Conservation (phyloP, 53 echinoderm and acorn worm genomes). For the Actinopyga echinites region DNA sequence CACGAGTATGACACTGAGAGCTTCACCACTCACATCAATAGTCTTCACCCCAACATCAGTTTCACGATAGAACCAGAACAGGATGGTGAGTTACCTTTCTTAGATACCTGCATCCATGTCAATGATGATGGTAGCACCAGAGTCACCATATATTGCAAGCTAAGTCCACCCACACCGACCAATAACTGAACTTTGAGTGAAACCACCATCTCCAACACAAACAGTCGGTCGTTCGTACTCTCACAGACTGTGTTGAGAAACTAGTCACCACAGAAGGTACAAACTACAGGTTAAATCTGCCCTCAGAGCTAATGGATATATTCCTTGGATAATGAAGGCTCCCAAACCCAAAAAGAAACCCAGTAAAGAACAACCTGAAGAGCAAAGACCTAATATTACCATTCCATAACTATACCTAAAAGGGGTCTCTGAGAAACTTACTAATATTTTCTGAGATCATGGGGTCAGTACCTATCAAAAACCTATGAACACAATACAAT, state of each 20-base stretch:
- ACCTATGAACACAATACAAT: too few relatives aligned
- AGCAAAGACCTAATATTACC: too few relatives aligned
- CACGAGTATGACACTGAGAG: background rate
- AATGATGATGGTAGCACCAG: background rate
- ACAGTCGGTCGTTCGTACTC: background rate
- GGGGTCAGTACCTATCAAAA: too few relatives aligned
- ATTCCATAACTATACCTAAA: too few relatives aligned
- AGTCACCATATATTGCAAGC: background rate
- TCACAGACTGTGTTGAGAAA: background rate
- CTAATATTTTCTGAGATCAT: too few relatives aligned
- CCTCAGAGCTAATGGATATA: background rate
- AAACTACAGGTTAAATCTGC: background rate
- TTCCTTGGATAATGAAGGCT: background rate
- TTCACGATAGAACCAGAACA: slow-evolving; percentile 27
- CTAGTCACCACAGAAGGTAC: background rate
- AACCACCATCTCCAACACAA: slow-evolving; percentile 14
- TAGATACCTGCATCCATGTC: background rate
- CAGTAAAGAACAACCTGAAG: background rate
- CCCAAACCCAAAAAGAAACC: slow-evolving; percentile 13
- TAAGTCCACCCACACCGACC: slow-evolving; percentile 6
- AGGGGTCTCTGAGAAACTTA: too few relatives aligned
- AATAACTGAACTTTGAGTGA: slow-evolving; percentile 6
- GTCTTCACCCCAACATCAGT: slow-evolving; percentile 16
- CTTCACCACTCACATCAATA: too few relatives aligned
- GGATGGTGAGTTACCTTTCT: background rate